A percentile compares a stretch with the other conserved stretches of the same genome.
These are phyloP conservation scores for Scaptomyza reducta DNA, from an alignment of 2,888 invertebrate genomes.

Conservation along the genomic window DNA sequence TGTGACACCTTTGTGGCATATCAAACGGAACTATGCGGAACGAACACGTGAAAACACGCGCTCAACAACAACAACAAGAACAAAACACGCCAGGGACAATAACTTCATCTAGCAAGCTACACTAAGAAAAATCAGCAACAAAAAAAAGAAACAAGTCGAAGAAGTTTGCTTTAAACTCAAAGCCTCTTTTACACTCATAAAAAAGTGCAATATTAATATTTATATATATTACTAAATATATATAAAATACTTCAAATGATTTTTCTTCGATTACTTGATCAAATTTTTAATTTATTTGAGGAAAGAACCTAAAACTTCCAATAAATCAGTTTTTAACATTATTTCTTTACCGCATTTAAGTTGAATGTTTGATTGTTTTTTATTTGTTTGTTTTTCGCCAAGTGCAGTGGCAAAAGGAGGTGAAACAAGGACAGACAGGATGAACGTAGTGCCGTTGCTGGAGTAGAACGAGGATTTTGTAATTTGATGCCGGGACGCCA, in stretches of 20 bases:
- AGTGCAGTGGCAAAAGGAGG: neutral
- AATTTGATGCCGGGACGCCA: conserved; percentile 70
- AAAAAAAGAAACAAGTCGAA: too few species aligned
- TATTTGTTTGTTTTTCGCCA: neutral
- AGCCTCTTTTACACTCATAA: too few species aligned
- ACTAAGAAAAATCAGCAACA: neutral
- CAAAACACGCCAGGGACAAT: conserved; percentile 70
- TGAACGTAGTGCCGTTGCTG: conserved; percentile 12
- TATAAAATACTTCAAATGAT: too few species aligned
- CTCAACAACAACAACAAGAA: conserved; percentile 37
- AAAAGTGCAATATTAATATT: too few species aligned
- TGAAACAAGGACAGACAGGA: conserved; percentile 20
- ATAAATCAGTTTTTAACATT: too few species aligned
- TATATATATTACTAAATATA: too few species aligned
- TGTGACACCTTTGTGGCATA: conserved; percentile 76
- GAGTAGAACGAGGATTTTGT: conserved; percentile 59
- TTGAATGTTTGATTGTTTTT: too few species aligned
- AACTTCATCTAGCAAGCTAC: conserved; percentile 65
- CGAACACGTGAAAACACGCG: conserved; percentile 76
- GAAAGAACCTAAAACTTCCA: too few species aligned
- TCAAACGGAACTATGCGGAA: conserved; percentile 79
- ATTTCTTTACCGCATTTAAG: too few species aligned
- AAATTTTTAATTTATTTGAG: too few species aligned
- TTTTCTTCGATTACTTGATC: too few species aligned
- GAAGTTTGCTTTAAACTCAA: too few species aligned